These are phyloP conservation scores for Metopolophium dirhodum DNA, from an alignment of 1,140 invertebrate genomes.

Conservation along the genomic window DNA sequence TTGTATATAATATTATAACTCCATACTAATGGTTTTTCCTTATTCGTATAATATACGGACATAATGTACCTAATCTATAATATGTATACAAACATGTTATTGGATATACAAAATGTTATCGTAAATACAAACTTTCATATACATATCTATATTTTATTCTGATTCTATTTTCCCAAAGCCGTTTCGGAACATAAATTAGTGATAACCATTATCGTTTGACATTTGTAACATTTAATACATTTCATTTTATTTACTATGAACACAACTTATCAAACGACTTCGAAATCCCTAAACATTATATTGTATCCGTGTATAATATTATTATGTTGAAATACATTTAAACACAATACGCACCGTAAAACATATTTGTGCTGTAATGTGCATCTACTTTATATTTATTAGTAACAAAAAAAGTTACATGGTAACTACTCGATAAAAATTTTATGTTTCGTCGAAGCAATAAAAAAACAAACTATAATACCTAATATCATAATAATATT, in stretches of 20 bases:
- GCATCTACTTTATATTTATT: not conserved
- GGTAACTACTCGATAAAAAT: not conserved
- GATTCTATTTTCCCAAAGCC: not conserved
- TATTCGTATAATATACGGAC: not conserved
- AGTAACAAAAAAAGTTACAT: not conserved
- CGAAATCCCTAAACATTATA: not conserved
- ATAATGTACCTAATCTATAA: not conserved
- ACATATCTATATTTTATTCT: not conserved
- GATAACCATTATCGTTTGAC: not conserved
- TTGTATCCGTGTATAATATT: not conserved
- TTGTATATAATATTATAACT: too few species aligned
- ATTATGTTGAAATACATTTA: not conserved
- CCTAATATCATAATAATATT: not conserved
- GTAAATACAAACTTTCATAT: not conserved
- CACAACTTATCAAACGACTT: not conserved
- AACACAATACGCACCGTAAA: not conserved
- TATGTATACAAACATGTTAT: not conserved
- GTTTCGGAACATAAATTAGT: not conserved
- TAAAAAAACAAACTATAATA: not conserved
- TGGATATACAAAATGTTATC: not conserved
- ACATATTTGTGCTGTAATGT: not conserved
- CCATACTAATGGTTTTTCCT: not conserved
- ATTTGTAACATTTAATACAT: not conserved
- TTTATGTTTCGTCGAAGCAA: not conserved
- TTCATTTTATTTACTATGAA: not conserved